phyloP scores from a whole-genome alignment of 2,797 vertebrate species.

The Typhlichthys subterraneus region DNA sequence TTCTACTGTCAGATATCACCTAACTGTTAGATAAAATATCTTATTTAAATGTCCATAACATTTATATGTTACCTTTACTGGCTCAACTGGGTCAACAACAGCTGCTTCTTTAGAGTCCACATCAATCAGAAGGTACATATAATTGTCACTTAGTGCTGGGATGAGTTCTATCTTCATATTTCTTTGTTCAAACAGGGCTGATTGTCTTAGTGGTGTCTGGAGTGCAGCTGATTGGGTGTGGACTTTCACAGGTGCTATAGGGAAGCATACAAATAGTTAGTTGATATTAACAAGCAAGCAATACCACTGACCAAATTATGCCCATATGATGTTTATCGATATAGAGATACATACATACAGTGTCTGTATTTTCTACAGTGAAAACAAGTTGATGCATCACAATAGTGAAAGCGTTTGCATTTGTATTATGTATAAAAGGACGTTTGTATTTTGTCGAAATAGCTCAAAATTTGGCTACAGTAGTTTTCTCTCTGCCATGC shows the following conservation, averaged over 20 bases:
- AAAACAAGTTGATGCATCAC: too few species aligned
- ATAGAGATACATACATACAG: too few species aligned
- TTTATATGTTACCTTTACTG: constrained; percentile 82
- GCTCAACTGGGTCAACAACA: constrained; percentile 93
- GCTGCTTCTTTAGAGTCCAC: constrained; percentile 89
- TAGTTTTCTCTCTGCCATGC: too few species aligned
- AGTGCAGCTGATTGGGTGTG: constrained; percentile 60
- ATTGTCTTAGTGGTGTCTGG: constrained; percentile 71
- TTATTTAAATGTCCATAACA: too few species aligned
- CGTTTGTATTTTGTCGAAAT: too few species aligned
- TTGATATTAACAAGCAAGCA: not conserved
- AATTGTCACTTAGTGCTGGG: constrained; percentile 95
- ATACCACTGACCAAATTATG: too few species aligned
- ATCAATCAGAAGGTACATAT: constrained; percentile 98
- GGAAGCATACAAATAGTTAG: not conserved
- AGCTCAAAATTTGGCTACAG: too few species aligned
- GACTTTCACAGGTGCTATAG: constrained; percentile 56
- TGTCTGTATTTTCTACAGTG: too few species aligned
- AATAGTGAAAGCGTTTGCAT: too few species aligned
- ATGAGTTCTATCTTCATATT: constrained; percentile 91
- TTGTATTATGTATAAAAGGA: too few species aligned
- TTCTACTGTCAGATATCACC: too few species aligned
- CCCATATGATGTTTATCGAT: not conserved
- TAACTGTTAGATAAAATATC: too few species aligned
- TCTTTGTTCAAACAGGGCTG: constrained; percentile 72